These are phyloP conservation scores for Podocnemis expansa DNA, from an alignment of 2,113 vertebrate species.

Conservation along the genomic window DNA sequence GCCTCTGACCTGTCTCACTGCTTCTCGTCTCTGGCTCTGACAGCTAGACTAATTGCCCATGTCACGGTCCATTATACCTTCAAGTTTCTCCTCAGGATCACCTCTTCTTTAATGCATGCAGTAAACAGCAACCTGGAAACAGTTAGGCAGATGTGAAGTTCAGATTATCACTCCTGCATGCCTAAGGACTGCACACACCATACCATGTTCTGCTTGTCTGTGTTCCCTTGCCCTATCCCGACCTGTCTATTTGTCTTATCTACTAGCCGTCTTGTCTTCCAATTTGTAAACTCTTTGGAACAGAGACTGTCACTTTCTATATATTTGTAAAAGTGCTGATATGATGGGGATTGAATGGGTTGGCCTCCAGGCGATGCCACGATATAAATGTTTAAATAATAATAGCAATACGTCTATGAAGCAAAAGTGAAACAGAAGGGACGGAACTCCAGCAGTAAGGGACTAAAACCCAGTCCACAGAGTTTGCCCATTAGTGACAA, in stretches of 20 bases:
- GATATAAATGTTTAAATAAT: neutral
- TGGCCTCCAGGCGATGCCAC: neutral
- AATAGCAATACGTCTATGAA: neutral
- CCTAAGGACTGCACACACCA: neutral
- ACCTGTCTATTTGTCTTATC: neutral
- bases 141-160: neutral
- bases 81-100: neutral
- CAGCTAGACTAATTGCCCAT: neutral
- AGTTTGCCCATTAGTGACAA: neutral
- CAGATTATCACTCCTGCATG: neutral
- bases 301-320: neutral
- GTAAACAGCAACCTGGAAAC: neutral
- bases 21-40: neutral
- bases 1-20: neutral
- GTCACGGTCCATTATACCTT: neutral
- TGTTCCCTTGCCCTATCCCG: neutral
- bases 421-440: neutral
- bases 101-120: neutral
- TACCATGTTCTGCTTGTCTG: neutral
- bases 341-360: neutral
- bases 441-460: constrained; percentile 15
- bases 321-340: neutral
- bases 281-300: neutral
- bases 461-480: neutral
- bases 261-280: neutral